These are phyloP conservation scores for Eremophila alpestris DNA, from an alignment of 2,797 vertebrate genomes.

Conservation along the genomic window DNA sequence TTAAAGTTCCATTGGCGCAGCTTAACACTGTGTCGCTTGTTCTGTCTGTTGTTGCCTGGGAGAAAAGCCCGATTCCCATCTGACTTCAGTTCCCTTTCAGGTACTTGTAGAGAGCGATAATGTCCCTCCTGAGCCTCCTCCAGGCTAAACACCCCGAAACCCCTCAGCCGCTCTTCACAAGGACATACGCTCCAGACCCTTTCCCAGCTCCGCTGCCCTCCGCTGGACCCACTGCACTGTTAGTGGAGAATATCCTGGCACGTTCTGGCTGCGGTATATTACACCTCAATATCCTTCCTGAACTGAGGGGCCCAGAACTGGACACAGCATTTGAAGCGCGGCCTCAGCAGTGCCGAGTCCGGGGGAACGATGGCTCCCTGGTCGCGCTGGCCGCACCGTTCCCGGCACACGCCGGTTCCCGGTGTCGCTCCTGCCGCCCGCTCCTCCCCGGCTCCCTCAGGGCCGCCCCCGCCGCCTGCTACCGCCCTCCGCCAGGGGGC, in stretches of 20 bases:
- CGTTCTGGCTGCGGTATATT: not conserved
- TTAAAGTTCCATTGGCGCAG: not conserved
- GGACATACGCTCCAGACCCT: not conserved
- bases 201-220: not conserved
- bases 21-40: not conserved
- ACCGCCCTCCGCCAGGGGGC: slow-evolving; percentile 8
- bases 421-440: fast-evolving
- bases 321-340: not conserved
- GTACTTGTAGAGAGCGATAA: not conserved
- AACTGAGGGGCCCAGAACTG: not conserved
- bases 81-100: not conserved
- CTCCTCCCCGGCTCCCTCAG: not conserved
- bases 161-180: not conserved
- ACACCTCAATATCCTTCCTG: not conserved
- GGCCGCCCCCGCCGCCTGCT: not conserved
- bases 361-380: fast-evolving
- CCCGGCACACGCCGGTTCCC: not conserved
- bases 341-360: not conserved
- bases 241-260: not conserved
- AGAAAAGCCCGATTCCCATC: not conserved
- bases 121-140: not conserved
- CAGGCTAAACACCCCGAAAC: not conserved
- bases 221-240: not conserved
- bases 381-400: not conserved
- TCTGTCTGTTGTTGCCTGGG: not conserved